These are phyloP conservation scores for Mylabris sibirica DNA, from an alignment of 2,888 invertebrate species.

Conservation along the genomic window DNA sequence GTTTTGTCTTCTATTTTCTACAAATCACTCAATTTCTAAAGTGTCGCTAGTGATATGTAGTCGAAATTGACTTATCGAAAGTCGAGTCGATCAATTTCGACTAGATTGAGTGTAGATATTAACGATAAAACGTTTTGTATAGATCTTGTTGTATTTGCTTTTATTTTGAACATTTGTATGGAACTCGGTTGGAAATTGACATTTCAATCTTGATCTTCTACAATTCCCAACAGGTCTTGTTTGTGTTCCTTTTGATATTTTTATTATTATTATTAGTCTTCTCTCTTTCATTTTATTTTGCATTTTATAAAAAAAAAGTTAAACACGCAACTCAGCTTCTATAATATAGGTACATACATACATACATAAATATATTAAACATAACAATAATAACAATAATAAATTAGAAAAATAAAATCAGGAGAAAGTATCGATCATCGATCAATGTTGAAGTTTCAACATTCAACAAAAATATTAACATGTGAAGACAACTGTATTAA, in stretches of 20 bases:
- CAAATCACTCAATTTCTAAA: no score
- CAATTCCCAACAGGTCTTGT: conserved; percentile 40
- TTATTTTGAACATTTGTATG: conserved; percentile 47
- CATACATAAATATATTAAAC: not conserved
- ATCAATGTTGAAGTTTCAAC: no score
- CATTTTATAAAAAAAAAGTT: conserved; percentile 1
- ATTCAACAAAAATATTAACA: not conserved
- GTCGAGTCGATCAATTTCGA: not conserved
- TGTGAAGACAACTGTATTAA: not conserved
- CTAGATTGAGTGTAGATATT: not conserved
- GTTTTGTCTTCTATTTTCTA: no score
- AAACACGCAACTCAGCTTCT: not conserved
- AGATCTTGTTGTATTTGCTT: conserved; percentile 40
- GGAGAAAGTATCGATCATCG: not conserved
- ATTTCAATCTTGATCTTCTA: conserved; percentile 44
- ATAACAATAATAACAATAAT: not conserved
- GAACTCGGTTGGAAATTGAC: conserved; percentile 45
- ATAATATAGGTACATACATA: not conserved
- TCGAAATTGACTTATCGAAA: not conserved
- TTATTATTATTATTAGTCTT: not conserved
- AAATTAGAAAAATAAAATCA: conserved; percentile 1
- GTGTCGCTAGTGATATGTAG: no score
- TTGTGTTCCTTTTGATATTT: not conserved
- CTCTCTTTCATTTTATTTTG: not conserved
- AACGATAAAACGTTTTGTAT: not conserved